phyloP scores from a whole-genome alignment of 2,113 vertebrate genomes.

The Carassius carassius region DNA sequence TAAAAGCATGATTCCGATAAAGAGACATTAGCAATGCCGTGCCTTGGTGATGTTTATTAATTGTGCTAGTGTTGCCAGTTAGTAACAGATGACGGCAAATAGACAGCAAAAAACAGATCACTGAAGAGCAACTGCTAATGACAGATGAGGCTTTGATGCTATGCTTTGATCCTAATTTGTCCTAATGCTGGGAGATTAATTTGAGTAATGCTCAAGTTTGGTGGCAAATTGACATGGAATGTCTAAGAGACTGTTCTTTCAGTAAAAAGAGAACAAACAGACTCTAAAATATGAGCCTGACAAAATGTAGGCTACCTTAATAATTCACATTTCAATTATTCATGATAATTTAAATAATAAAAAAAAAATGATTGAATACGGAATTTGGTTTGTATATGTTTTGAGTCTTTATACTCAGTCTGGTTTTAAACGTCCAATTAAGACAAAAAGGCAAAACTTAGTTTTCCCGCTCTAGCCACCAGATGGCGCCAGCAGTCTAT shows the following conservation, averaged over 20 bases:
- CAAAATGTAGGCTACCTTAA: neutral
- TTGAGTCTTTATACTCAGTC: neutral
- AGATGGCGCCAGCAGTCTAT: constrained; percentile 49
- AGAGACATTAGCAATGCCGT: neutral
- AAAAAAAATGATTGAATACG: neutral
- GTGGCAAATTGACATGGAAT: constrained; percentile 47
- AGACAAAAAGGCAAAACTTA: neutral
- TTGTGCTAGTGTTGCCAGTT: neutral
- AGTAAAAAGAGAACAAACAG: constrained; percentile 20
- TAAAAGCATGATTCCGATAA: neutral
- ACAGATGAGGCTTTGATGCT: neutral
- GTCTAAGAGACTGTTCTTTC: constrained; percentile 33
- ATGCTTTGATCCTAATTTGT: constrained; percentile 30
- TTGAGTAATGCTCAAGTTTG: constrained; percentile 33
- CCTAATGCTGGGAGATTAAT: constrained; percentile 39
- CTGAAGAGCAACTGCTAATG: neutral
- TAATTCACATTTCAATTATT: neutral
- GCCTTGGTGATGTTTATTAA: neutral
- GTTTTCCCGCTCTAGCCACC: constrained; percentile 15
- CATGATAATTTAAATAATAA: neutral
- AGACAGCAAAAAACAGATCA: neutral
- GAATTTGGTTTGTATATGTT: neutral
- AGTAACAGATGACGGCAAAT: neutral
- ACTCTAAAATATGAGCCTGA: constrained; percentile 7
- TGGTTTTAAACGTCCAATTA: neutral